Evolutionary conservation across 2,888 invertebrate species (phyloP).

Genomic region (Cylloceria caligata): DNA sequence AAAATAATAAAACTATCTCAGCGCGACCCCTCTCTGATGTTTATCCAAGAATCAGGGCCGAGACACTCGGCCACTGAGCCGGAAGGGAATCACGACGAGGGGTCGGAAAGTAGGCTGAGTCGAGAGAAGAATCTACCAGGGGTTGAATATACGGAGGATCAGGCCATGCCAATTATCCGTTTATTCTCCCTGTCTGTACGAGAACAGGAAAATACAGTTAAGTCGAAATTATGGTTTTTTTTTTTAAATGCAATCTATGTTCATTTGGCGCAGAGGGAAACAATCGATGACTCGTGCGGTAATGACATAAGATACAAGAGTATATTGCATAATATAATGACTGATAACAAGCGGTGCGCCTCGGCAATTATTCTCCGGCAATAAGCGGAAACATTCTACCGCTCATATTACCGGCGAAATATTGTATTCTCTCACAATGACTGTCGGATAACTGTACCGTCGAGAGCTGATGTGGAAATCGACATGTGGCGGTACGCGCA

Average conservation of each 20-base stretch:
- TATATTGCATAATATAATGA: constrained; percentile 45
- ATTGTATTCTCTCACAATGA: constrained; percentile 56
- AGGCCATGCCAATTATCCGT: constrained; percentile 14
- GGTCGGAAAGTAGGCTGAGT: constrained; percentile 54
- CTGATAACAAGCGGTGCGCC: constrained; percentile 54
- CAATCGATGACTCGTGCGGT: constrained; percentile 14
- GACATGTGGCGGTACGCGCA: constrained; percentile 8
- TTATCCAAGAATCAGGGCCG: constrained; percentile 62
- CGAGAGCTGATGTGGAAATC: constrained; percentile 41
- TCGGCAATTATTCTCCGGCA: no score
- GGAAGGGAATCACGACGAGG: constrained; percentile 62
- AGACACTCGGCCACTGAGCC: constrained; percentile 65
- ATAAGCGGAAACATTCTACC: constrained; percentile 57
- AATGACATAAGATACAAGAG: constrained; percentile 14
- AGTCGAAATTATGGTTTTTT: background rate
- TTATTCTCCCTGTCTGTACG: background rate
- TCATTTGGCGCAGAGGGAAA: background rate
- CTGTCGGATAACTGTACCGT: constrained; percentile 46
- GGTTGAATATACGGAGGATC: constrained; percentile 14
- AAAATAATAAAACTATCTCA: constrained; percentile 22
- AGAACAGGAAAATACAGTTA: background rate
- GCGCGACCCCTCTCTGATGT: constrained; percentile 38
- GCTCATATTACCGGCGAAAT: constrained; percentile 49
- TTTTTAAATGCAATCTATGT: no score
- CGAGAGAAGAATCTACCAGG: constrained; percentile 39